Evolutionary conservation across 1,140 invertebrate species (phyloP).

Genomic region (Drosophila navojoa): DNA sequence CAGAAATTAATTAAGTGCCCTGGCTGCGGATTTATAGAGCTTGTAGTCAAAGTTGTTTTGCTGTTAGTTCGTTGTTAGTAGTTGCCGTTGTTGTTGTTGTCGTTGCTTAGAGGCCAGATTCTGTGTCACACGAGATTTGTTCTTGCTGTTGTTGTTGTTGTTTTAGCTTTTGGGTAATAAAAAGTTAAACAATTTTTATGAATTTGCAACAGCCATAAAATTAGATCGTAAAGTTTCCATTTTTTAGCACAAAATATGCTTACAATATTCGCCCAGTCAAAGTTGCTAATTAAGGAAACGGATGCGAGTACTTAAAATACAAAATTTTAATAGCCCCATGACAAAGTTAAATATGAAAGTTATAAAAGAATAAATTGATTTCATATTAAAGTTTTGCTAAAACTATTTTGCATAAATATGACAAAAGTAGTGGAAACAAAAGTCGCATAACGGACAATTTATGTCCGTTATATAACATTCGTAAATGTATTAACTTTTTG

Average conservation of each 20-base stretch:
- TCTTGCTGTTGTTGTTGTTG: not conserved
- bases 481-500: not conserved
- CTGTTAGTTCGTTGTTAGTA: conserved; percentile 26
- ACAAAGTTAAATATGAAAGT: conserved; percentile 7
- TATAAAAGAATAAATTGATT: conserved; percentile 4
- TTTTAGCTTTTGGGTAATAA: conserved; percentile 22
- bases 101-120: conserved; percentile 25
- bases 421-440: too few relatives aligned
- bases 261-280: conserved; percentile 43
- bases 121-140: conserved; percentile 61
- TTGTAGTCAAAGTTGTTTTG: conserved; percentile 71
- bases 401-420: too few relatives aligned
- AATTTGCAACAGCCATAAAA: conserved; percentile 63
- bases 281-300: conserved; percentile 69
- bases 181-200: conserved; percentile 58
- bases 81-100: conserved; percentile 22
- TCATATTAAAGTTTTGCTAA: not conserved
- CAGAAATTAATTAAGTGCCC: conserved; percentile 78
- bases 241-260: conserved; percentile 42
- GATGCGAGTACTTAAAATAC: conserved; percentile 20
- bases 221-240: conserved; percentile 54
- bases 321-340: conserved; percentile 14
- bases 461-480: too few relatives aligned
- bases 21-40: conserved; percentile 67
- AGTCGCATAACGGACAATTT: too few relatives aligned